Conservation (phyloP, 2,797 vertebrate genomes). For the Bradypodion ventrale region DNA sequence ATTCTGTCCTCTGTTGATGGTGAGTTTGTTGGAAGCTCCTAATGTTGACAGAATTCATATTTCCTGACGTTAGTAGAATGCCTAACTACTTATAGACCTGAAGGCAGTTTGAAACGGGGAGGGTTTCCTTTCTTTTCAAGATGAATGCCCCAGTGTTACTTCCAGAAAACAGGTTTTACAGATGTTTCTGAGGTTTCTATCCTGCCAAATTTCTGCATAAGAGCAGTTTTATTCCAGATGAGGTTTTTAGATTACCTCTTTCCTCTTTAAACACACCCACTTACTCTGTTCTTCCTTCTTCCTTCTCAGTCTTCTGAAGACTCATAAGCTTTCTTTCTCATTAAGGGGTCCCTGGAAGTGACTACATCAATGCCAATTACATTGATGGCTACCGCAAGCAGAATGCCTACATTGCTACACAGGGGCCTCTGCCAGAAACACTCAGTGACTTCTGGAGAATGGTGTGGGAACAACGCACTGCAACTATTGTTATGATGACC, state of each 20-base stretch:
- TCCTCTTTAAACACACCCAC: neutral
- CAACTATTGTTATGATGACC: slow-evolving; percentile 96
- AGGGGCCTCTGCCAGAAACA: slow-evolving; percentile 93
- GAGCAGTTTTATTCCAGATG: neutral
- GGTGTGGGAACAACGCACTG: slow-evolving; percentile 96
- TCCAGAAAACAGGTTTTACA: neutral
- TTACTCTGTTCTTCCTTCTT: neutral
- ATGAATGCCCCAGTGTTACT: neutral
- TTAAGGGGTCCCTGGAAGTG: slow-evolving; percentile 89
- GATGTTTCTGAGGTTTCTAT: neutral
- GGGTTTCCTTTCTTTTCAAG: neutral
- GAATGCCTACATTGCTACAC: slow-evolving; percentile 95
- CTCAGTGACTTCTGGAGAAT: slow-evolving; percentile 97
- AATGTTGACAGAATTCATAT: neutral
- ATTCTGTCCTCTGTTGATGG: slow-evolving; percentile 90
- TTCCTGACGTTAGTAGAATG: neutral
- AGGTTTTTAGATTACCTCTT: neutral
- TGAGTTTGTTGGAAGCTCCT: slow-evolving; percentile 69
- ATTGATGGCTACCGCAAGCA: slow-evolving; percentile 96
- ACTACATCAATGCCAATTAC: slow-evolving; percentile 96
- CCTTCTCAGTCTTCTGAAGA: neutral
- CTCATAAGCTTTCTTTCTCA: slow-evolving; percentile 10
- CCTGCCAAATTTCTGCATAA: neutral
- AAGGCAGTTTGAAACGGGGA: neutral
- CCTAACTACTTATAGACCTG: neutral